Percentiles rank a stretch among this genome's conserved stretches.
Evolutionary conservation across 2,888 invertebrate genomes (phyloP).

Genomic region (Drosophila ustulata): DNA sequence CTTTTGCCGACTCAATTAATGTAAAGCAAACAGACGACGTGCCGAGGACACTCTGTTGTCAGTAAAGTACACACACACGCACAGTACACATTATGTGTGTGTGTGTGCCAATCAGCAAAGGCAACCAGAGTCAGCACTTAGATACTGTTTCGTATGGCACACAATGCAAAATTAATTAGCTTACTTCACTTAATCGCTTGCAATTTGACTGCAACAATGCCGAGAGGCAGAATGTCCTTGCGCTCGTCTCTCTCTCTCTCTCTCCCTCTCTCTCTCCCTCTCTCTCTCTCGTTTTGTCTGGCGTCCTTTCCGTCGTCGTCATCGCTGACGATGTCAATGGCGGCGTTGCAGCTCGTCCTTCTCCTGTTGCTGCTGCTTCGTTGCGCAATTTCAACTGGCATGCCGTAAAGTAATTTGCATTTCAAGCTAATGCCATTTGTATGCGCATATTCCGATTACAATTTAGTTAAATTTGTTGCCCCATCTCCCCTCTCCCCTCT

Average conservation of each 20-base stretch:
- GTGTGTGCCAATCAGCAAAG: conserved; percentile 43
- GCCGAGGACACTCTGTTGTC: conserved; percentile 10
- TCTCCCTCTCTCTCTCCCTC: too few species aligned
- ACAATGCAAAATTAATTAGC: conserved; percentile 82
- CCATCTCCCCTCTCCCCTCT: background rate
- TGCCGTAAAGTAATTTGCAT: conserved; percentile 80
- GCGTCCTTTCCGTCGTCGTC: conserved; percentile 13
- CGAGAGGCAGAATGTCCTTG: conserved; percentile 47
- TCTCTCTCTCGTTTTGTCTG: background rate
- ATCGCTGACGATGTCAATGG: background rate
- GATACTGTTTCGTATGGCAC: conserved; percentile 43
- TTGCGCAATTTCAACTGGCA: conserved; percentile 39
- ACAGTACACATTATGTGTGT: background rate
- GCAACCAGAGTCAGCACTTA: conserved; percentile 41
- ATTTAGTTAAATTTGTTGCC: conserved; percentile 76
- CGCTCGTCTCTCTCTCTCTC: background rate
- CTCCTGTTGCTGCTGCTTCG: background rate
- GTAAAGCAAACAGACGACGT: conserved; percentile 71
- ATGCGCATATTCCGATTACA: conserved; percentile 81
- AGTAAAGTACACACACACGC: conserved; percentile 9
- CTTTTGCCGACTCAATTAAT: conserved; percentile 79
- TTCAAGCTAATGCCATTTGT: conserved; percentile 80
- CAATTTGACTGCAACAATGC: conserved; percentile 76
- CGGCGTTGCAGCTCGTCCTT: background rate
- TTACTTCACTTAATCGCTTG: conserved; percentile 80